Percentiles rank a stretch among this genome's conserved stretches.
Conservation (phyloP, 2,113 vertebrate species). For the Corythornis cristatus region DNA sequence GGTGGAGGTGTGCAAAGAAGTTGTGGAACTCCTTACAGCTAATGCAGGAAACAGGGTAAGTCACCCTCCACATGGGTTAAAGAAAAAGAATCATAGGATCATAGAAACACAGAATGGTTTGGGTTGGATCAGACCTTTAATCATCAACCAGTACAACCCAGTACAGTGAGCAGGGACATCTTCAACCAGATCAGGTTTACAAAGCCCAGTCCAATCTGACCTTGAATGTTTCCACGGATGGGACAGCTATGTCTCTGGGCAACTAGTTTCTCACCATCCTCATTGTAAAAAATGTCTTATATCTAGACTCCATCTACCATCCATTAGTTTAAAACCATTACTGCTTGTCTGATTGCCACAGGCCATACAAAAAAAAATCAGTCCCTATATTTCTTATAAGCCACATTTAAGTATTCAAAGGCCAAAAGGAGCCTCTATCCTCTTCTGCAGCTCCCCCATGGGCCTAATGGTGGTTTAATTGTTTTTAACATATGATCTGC, state of each 20-base stretch:
- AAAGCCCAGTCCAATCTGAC: not conserved
- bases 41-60: not conserved
- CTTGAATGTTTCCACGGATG: not conserved
- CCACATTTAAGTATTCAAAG: not conserved
- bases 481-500: not conserved
- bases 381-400: not conserved
- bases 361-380: not conserved
- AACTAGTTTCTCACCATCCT: not conserved
- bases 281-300: rapidly evolving
- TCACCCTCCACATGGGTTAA: not conserved
- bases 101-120: not conserved
- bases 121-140: not conserved
- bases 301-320: not conserved
- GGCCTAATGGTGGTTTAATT: not conserved
- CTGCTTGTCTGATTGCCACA: rapidly evolving
- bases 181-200: not conserved
- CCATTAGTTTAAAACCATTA: not conserved
- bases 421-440: not conserved
- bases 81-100: not conserved
- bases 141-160: not conserved
- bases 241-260: not conserved
- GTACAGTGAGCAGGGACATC: not conserved
- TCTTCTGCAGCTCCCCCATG: not conserved
- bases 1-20: not conserved
- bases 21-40: not conserved